Percentiles rank a stretch among this genome's conserved stretches.
Evolutionary conservation across 2,797 vertebrate species (phyloP).

Genomic region (Coregonus ussuriensis): DNA sequence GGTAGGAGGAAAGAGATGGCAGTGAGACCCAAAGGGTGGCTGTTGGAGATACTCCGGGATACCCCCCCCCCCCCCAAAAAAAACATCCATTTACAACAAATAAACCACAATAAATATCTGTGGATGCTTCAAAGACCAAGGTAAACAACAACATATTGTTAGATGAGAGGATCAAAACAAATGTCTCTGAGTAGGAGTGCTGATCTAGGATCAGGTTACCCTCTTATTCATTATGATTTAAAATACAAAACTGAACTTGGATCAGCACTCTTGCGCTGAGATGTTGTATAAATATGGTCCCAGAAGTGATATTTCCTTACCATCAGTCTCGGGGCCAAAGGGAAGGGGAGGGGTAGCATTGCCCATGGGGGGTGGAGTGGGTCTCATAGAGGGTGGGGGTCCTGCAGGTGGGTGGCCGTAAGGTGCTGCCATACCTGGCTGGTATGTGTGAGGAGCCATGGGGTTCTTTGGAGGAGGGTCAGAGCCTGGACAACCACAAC

Average conservation of each 20-base stretch:
- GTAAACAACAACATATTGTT: neutral
- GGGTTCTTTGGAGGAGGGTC: conserved; percentile 74
- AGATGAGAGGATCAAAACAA: neutral
- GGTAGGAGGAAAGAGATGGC: conserved; percentile 42
- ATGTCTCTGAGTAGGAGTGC: too few species aligned
- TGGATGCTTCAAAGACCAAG: neutral
- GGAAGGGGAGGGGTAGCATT: conserved; percentile 59
- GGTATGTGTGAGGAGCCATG: conserved; percentile 74
- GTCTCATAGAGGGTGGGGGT: conserved; percentile 67
- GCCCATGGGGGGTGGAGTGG: conserved; percentile 61
- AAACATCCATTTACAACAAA: neutral
- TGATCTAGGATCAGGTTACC: too few species aligned
- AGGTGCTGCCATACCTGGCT: conserved; percentile 65
- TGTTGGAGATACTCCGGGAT: conserved; percentile 12
- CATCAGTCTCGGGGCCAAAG: conserved; percentile 70
- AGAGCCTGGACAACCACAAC: conserved; percentile 63
- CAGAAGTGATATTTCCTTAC: conserved; percentile 62
- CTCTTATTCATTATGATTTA: too few species aligned
- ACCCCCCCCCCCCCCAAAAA: neutral
- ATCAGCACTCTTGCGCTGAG: too few species aligned
- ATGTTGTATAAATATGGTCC: neutral
- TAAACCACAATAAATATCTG: neutral
- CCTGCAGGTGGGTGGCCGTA: conserved; percentile 71
- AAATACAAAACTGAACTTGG: too few species aligned
- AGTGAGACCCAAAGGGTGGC: conserved; percentile 30